Evolutionary conservation across 2,797 vertebrate species (phyloP).

Genomic region (Alcedo atthis): DNA sequence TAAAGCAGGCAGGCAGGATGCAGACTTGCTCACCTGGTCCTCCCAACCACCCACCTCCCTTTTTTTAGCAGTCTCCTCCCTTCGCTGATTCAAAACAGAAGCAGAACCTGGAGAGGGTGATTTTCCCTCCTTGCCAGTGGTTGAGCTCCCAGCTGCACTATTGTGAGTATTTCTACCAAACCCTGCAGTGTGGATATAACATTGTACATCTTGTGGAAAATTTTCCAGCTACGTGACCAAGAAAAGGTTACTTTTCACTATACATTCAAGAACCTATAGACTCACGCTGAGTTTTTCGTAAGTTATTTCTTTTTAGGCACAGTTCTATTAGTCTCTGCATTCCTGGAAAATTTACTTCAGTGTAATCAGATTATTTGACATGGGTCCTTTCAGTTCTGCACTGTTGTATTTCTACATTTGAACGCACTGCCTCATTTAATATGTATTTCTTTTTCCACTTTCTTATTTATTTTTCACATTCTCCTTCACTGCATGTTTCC

Average conservation of each 20-base stretch:
- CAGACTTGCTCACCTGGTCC: neutral
- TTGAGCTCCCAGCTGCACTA: neutral
- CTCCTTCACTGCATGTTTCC: neutral
- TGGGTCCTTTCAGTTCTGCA: neutral
- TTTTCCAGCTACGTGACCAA: neutral
- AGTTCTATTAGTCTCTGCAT: neutral
- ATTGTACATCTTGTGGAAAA: neutral
- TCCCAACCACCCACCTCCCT: neutral
- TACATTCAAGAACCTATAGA: neutral
- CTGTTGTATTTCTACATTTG: neutral
- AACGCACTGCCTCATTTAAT: neutral
- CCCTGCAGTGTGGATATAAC: neutral
- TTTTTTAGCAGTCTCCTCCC: neutral
- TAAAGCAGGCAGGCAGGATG: neutral
- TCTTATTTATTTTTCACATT: slow-evolving; percentile 16
- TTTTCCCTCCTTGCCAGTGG: fast-evolving
- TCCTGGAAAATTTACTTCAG: slow-evolving; percentile 10
- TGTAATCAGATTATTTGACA: slow-evolving; percentile 1
- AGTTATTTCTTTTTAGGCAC: neutral
- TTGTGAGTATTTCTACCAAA: neutral
- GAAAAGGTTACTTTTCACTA: neutral
- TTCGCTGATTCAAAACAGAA: neutral
- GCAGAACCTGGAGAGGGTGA: neutral
- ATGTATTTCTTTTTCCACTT: slow-evolving; percentile 1
- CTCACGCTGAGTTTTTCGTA: neutral